A percentile compares a stretch with the other conserved stretches of the same genome.
These are phyloP conservation scores for Seriola quinqueradiata DNA, from an alignment of 2,113 vertebrate species.

Conservation along the genomic window DNA sequence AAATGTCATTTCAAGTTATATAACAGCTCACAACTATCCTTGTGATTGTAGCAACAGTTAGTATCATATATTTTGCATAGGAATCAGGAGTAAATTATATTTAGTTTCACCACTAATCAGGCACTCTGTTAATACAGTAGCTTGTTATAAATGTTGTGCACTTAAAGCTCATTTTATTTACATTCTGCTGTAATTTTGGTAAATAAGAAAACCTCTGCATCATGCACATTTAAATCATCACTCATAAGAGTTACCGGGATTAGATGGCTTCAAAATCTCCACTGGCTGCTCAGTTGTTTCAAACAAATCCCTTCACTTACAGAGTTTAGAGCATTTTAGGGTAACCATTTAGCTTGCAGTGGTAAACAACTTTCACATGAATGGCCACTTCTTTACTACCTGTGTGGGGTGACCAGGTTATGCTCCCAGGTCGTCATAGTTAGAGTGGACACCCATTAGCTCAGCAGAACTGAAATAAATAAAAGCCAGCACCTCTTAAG, in stretches of 20 bases:
- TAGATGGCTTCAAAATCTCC: not conserved
- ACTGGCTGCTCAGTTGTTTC: not conserved
- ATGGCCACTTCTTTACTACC: not conserved
- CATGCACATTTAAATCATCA: constrained; percentile 38
- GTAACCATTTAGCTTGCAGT: not conserved
- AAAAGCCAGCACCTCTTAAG: constrained; percentile 27
- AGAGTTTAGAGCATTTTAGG: not conserved
- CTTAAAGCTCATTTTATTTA: constrained; percentile 42
- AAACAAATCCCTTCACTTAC: not conserved
- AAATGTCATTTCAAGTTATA: constrained; percentile 40
- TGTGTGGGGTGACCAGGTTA: not conserved
- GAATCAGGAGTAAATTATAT: constrained; percentile 33
- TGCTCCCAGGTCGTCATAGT: not conserved
- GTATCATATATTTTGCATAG: constrained; percentile 73
- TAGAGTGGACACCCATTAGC: not conserved
- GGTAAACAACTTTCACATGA: not conserved
- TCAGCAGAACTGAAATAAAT: not conserved
- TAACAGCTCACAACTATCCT: constrained; percentile 36
- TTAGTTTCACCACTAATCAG: constrained; percentile 45
- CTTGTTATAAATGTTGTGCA: constrained; percentile 42
- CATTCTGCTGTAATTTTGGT: constrained; percentile 27
- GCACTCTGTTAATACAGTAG: constrained; percentile 52
- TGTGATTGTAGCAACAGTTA: constrained; percentile 52
- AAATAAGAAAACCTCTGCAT: constrained; percentile 11
- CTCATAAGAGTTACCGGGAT: not conserved